These are phyloP conservation scores for Tragelaphus strepsiceros DNA, from an alignment of 2,113 vertebrate species.

Conservation along the genomic window DNA sequence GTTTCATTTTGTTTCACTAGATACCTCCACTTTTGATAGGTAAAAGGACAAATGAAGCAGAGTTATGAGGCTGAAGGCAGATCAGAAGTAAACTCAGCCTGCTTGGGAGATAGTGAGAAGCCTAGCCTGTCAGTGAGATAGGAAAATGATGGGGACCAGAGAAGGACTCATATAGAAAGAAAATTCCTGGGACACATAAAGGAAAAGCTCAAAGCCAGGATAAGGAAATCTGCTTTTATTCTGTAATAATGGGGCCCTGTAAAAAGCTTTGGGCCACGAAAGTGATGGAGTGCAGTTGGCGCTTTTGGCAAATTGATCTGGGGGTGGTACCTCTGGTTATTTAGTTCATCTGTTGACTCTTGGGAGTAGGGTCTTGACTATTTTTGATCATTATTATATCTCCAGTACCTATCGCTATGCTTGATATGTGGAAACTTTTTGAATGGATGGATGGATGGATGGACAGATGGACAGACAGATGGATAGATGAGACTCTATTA, in stretches of 20 bases:
- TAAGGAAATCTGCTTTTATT: neutral
- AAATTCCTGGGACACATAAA: neutral
- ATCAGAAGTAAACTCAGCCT: neutral
- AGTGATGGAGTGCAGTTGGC: neutral
- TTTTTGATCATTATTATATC: neutral
- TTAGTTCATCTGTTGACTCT: neutral
- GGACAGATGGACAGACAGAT: neutral
- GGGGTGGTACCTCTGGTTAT: neutral
- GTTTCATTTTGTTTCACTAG: neutral
- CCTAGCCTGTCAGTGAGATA: neutral
- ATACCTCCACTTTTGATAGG: neutral
- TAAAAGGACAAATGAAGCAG: too few species aligned
- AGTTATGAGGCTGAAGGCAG: neutral
- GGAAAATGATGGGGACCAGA: neutral
- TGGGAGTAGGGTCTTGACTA: neutral
- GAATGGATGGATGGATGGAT: neutral
- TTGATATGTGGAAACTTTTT: neutral
- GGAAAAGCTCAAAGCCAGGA: neutral
- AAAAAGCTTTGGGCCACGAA: neutral
- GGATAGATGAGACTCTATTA: neutral
- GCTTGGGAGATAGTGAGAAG: neutral
- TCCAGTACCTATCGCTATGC: neutral
- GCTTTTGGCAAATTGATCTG: neutral
- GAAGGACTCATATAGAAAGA: neutral
- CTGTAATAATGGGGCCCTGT: too few species aligned